These are phyloP conservation scores for Cheiracanthium punctorium DNA, from an alignment of 2,888 invertebrate species.

Conservation along the genomic window DNA sequence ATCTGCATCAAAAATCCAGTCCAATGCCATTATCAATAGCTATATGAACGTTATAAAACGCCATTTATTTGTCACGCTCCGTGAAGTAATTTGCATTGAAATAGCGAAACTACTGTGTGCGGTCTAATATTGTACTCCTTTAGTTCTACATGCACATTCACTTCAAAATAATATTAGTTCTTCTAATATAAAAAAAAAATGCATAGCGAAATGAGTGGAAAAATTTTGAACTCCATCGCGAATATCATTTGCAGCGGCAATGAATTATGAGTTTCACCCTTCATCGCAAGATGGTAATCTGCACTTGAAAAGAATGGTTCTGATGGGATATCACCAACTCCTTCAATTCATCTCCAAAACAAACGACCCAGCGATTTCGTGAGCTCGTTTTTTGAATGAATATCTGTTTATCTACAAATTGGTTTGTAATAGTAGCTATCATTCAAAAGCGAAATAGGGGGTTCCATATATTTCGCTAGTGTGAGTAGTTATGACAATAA, in stretches of 20 bases:
- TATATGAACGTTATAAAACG: no score
- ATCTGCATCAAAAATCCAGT: no score
- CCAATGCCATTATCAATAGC: no score
- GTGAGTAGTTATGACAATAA: neutral
- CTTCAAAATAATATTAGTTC: no score
- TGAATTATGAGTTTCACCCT: neutral
- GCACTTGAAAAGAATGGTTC: neutral
- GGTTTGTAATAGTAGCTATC: neutral
- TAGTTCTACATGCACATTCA: no score
- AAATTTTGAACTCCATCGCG: neutral
- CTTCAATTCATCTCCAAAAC: neutral
- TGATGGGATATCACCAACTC: neutral
- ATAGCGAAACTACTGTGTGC: no score
- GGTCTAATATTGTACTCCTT: no score
- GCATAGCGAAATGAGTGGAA: no score
- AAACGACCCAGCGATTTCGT: neutral
- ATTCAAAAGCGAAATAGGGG: neutral
- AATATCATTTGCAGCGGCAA: neutral
- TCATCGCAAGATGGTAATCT: neutral
- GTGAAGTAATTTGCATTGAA: no score
- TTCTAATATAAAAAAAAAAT: no score
- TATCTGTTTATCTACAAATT: neutral
- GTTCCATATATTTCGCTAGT: neutral
- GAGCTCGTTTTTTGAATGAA: neutral
- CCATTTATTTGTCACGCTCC: no score